Evolutionary conservation across 2,888 invertebrate species (phyloP).

Genomic region (Branchellion lobata): DNA sequence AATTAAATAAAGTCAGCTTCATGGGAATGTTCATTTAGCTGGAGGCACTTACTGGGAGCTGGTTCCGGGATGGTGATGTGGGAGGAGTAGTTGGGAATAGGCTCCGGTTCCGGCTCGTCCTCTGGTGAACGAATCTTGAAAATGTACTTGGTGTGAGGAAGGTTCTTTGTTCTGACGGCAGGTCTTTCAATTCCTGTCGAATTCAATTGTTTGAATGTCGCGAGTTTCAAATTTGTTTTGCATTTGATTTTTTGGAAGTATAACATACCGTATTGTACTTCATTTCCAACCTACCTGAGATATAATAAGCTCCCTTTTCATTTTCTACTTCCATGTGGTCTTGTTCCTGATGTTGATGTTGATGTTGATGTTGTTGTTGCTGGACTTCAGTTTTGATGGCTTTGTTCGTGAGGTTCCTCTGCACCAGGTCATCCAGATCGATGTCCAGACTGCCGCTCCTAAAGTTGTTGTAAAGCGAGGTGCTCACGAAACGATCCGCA

Average conservation of each 20-base stretch:
- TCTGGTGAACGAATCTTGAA: constrained; percentile 34
- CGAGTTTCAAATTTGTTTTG: neutral
- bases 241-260: neutral
- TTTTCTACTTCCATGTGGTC: neutral
- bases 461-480: neutral
- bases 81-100: neutral
- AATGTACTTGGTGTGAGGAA: constrained; percentile 38
- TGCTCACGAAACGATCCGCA: neutral
- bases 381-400: neutral
- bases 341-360: neutral
- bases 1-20: neutral
- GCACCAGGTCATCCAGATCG: constrained; percentile 33
- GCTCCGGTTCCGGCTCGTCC: neutral
- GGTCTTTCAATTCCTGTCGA: constrained; percentile 28
- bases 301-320: constrained; percentile 28
- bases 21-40: neutral
- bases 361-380: too few relatives aligned
- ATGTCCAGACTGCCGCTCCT: constrained; percentile 39
- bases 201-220: too few relatives aligned
- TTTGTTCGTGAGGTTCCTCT: constrained; percentile 37
- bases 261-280: neutral
- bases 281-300: neutral
- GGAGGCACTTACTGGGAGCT: too few relatives aligned
- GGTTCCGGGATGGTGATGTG: neutral
- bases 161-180: constrained; percentile 20